Base-by-base conservation (phyloP, 2,888 invertebrate genomes). In the Macroteleia sp. region DNA sequence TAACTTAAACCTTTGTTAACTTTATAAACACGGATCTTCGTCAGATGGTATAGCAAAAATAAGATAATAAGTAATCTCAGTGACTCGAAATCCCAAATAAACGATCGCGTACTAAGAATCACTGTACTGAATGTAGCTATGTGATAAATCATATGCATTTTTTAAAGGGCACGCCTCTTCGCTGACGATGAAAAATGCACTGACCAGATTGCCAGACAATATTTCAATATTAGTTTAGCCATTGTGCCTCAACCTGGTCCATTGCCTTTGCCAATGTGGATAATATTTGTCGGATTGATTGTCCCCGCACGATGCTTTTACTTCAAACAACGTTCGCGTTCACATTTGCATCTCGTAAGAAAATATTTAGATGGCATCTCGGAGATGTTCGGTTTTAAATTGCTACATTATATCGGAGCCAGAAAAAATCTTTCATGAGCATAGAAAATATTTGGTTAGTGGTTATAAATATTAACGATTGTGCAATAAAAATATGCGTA, bases 181-280 rank as follows among this genome's bases (percentile, higher is more conserved):
- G 81, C 79, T 85, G 89, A 89, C 89, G 84, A 85, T 89, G 88
- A 90, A 89, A 90, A 88, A 90, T 87, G 87, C 82, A 67, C 67
- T 52, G 69, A 59, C 79, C 85, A 85, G 84, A 86, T 88, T 88
- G 88, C 77, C 85, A 73, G 83, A 86, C 87, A 86, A 90, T 90
- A 90, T 90, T 89, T 90, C 90, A 84, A 90, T 90, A 90, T 90
- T 90, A 89, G 90, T 90, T 89, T 89, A 89, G 84, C 88, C 87
- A 88, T 88, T 88, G 88, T 89, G 84, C 67, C 71, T 62, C 34
- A 57, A 36, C 59, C 41, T 19, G 71, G 73, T 14, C 81, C 80
- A 66, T 77, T 67, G 81, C 50, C 78, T 76, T 80, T 44, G 57
- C 52, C 69, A 54, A 66, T 48, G 67, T 44, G 70, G 69, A 80